Evolutionary conservation across 2,888 invertebrate genomes (phyloP).

Genomic region (Megastigmus dorsalis): DNA sequence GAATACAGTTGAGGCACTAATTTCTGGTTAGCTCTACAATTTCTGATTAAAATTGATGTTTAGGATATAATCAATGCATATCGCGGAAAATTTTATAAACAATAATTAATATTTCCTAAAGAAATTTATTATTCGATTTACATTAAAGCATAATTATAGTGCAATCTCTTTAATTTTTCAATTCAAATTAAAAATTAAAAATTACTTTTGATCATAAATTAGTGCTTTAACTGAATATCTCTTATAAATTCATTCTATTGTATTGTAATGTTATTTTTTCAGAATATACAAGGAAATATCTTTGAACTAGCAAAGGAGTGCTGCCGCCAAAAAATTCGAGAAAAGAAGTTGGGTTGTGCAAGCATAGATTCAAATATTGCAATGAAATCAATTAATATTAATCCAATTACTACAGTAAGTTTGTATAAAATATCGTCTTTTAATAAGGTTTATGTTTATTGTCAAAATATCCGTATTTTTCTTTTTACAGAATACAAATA

Average conservation of each 20-base stretch:
- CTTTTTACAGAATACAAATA: neutral
- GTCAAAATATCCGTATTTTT: neutral
- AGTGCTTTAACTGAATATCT: too few relatives aligned
- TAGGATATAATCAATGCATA: too few relatives aligned
- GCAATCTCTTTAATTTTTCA: too few relatives aligned
- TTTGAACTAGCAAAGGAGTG: conserved; percentile 46
- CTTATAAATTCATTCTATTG: too few relatives aligned
- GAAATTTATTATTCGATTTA: too few relatives aligned
- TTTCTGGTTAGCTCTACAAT: neutral
- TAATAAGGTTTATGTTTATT: neutral
- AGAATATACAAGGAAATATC: conserved; percentile 37
- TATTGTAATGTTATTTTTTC: too few relatives aligned
- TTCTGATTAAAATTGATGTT: too few relatives aligned
- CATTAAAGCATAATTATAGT: too few relatives aligned
- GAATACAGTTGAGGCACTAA: neutral
- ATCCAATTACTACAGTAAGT: neutral
- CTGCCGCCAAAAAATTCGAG: conserved; percentile 38
- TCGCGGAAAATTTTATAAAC: too few relatives aligned
- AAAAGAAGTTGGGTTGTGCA: neutral
- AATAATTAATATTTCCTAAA: too few relatives aligned
- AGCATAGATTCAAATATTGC: neutral
- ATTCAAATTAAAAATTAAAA: too few relatives aligned
- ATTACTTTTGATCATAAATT: too few relatives aligned
- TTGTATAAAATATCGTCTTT: neutral
- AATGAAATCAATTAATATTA: neutral